Evolutionary conservation across 2,888 invertebrate genomes (phyloP).

Genomic region (Panorpa germanica): DNA sequence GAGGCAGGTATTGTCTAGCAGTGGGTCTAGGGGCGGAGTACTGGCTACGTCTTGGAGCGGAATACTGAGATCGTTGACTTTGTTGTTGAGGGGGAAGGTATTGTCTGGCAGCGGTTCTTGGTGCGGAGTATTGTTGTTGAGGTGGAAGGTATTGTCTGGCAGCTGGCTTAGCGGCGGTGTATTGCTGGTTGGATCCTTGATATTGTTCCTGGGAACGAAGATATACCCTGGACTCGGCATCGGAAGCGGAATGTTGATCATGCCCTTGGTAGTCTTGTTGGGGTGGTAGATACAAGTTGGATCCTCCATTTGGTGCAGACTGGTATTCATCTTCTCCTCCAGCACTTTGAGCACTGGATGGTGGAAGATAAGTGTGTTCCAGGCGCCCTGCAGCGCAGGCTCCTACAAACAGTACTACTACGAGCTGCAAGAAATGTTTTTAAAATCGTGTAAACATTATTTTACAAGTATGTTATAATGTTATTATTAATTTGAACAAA

Average conservation of each 20-base stretch:
- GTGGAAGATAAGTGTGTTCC: conserved; percentile 18
- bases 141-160: conserved; percentile 19
- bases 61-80: conserved; percentile 1
- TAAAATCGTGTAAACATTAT: too few relatives aligned
- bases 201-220: too few relatives aligned
- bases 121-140: conserved; percentile 20
- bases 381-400: conserved; percentile 16
- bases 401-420: conserved; percentile 13
- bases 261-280: conserved; percentile 11
- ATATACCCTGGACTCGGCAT: too few relatives aligned
- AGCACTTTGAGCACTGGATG: conserved; percentile 15
- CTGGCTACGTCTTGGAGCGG: not conserved
- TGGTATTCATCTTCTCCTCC: conserved; percentile 14
- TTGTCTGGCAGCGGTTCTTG: too few relatives aligned
- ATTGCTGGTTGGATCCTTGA: too few relatives aligned
- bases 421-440: too few relatives aligned
- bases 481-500: too few relatives aligned
- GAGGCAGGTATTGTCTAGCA: too few relatives aligned
- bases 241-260: conserved; percentile 10
- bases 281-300: conserved; percentile 15
- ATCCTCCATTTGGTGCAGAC: conserved; percentile 14
- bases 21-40: conserved; percentile 6
- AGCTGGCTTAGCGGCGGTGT: conserved; percentile 16
- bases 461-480: too few relatives aligned
- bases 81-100: conserved; percentile 9